A percentile compares a stretch with the other conserved stretches of the same genome.
phyloP scores from a whole-genome alignment of 1,140 invertebrate genomes.

The Tribolium madens region DNA sequence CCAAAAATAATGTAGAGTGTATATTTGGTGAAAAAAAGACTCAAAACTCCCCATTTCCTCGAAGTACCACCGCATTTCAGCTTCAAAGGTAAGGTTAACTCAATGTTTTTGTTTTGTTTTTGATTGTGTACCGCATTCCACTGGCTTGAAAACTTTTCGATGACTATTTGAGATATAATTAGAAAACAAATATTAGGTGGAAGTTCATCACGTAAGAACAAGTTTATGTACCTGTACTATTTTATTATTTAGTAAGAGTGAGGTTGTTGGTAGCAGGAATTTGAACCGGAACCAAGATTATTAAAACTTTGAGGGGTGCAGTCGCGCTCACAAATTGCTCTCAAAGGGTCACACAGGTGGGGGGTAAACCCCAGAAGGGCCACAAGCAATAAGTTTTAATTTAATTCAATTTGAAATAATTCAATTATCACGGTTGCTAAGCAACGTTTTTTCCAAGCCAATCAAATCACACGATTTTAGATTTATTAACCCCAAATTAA shows the following conservation, averaged over 20 bases:
- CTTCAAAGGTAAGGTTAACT: constrained; percentile 27
- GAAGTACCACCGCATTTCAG: not conserved
- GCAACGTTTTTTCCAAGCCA: too few species aligned
- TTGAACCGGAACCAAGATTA: constrained; percentile 7
- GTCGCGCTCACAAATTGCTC: too few species aligned
- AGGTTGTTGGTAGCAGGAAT: not conserved
- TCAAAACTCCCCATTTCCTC: not conserved
- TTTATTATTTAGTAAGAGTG: not conserved
- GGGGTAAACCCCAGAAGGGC: too few species aligned
- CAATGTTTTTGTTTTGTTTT: constrained; percentile 44
- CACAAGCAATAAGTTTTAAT: too few species aligned
- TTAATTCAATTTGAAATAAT: too few species aligned
- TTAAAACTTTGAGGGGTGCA: not conserved
- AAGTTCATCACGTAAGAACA: constrained; percentile 6
- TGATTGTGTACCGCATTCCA: constrained; percentile 41
- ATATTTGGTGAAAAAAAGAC: not conserved
- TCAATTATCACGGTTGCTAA: too few species aligned
- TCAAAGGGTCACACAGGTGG: too few species aligned
- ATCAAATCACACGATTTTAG: too few species aligned
- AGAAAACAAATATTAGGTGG: constrained; percentile 33
- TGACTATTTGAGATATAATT: constrained; percentile 32
- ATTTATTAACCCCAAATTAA: too few species aligned
- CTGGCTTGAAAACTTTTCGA: constrained; percentile 30
- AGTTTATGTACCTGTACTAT: constrained; percentile 3
- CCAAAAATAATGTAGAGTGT: constrained; percentile 16